Percentiles rank a stretch among this genome's conserved stretches.
phyloP scores from a whole-genome alignment of 2,113 vertebrate species.

The Takifugu flavidus region DNA sequence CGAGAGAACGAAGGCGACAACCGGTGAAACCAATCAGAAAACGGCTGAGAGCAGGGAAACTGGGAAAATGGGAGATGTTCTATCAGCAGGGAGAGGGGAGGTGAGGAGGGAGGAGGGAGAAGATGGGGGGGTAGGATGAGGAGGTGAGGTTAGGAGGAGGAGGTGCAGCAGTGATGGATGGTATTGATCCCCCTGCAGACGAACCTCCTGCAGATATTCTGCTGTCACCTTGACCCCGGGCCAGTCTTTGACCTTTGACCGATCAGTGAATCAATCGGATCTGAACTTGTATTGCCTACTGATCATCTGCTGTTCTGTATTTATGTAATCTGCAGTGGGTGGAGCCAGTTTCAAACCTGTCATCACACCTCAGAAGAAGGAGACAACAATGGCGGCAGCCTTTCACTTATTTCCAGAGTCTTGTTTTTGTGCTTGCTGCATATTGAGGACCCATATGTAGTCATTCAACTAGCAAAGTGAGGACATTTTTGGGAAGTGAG shows the following conservation, averaged over 20 bases:
- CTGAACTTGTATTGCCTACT: too few relatives aligned
- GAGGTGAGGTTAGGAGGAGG: neutral
- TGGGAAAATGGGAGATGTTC: constrained; percentile 4
- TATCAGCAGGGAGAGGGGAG: neutral
- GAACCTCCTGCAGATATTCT: constrained; percentile 11
- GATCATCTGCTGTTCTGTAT: too few relatives aligned
- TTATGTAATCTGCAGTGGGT: too few relatives aligned
- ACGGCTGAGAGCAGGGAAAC: constrained; percentile 32
- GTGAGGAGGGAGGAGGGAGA: constrained; percentile 30
- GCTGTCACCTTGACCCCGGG: constrained; percentile 92
- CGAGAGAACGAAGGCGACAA: constrained; percentile 33
- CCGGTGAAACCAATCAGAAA: constrained; percentile 59
- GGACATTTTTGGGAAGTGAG: too few relatives aligned
- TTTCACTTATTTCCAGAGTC: too few relatives aligned
- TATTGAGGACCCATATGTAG: too few relatives aligned
- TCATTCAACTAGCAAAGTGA: too few relatives aligned
- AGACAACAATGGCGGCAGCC: too few relatives aligned
- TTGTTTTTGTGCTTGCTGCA: too few relatives aligned
- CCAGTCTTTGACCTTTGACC: constrained; percentile 79
- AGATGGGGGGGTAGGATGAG: neutral
- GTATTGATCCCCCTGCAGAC: constrained; percentile 1
- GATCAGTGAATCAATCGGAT: too few relatives aligned
- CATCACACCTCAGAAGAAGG: too few relatives aligned
- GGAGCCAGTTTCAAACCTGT: too few relatives aligned
- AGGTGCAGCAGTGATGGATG: neutral